Evolutionary conservation across 1,140 invertebrate species (phyloP).

Genomic region (Neotoxoptera formosana): DNA sequence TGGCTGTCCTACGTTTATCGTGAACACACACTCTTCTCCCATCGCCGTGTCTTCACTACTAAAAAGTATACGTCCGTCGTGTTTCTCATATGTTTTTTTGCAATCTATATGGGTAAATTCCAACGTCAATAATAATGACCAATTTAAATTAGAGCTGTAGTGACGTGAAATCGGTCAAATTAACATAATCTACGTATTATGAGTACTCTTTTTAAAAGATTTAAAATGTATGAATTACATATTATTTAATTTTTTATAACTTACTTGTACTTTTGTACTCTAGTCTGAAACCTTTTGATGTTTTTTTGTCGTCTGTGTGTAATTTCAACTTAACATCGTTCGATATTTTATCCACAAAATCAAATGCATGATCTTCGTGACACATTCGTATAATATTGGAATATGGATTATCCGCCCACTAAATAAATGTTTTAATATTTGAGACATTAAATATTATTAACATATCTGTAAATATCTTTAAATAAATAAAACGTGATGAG

Average conservation of each 20-base stretch:
- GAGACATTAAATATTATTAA: no score
- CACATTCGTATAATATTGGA: neutral
- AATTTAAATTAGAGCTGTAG: neutral
- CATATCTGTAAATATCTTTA: neutral
- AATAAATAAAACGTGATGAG: neutral
- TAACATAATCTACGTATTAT: neutral
- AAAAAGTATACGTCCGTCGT: neutral
- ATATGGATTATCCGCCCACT: neutral
- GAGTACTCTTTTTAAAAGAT: no score
- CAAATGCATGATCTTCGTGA: constrained; percentile 23
- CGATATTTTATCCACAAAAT: neutral
- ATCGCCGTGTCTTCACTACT: neutral
- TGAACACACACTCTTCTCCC: neutral
- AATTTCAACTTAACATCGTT: neutral
- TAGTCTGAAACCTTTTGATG: constrained; percentile 24
- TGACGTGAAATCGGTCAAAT: neutral
- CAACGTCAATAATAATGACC: neutral
- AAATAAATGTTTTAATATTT: neutral
- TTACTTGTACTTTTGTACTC: constrained; percentile 37
- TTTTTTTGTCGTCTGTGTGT: neutral
- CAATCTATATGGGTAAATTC: neutral
- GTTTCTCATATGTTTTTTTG: neutral
- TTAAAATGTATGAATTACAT: no score
- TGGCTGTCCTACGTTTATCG: neutral
- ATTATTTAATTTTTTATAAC: neutral